Conservation (phyloP, 2,888 invertebrate species). For the Tachina fera region DNA sequence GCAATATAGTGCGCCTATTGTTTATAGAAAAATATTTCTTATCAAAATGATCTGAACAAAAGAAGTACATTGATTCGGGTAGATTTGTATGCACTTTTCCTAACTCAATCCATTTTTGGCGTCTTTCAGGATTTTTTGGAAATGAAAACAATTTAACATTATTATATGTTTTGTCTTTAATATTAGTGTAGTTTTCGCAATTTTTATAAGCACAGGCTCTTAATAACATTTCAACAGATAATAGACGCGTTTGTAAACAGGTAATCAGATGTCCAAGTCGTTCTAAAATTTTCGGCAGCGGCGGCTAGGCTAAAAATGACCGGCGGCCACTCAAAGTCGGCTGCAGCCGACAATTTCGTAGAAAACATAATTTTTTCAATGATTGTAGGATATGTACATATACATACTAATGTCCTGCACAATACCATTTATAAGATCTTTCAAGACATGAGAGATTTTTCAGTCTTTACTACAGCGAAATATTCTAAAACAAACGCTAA, state of each 20-base stretch:
- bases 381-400: too few relatives aligned
- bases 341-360: too few relatives aligned
- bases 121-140: constrained; percentile 77
- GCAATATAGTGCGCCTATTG: constrained; percentile 75
- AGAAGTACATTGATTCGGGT: constrained; percentile 70
- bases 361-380: too few relatives aligned
- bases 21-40: constrained; percentile 74
- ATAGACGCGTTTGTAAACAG: not conserved
- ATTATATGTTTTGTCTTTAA: constrained; percentile 30
- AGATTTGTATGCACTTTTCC: constrained; percentile 74
- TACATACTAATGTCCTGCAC: too few relatives aligned
- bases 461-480: too few relatives aligned
- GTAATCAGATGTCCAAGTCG: too few relatives aligned
- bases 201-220: constrained; percentile 76
- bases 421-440: too few relatives aligned
- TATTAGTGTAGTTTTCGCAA: constrained; percentile 73
- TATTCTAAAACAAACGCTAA: too few relatives aligned
- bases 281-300: too few relatives aligned
- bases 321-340: too few relatives aligned
- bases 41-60: constrained; percentile 80
- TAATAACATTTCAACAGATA: constrained; percentile 53
- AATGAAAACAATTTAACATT: constrained; percentile 77
- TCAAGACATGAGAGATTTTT: too few relatives aligned
- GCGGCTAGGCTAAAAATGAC: too few relatives aligned
- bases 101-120: constrained; percentile 75